Conservation (phyloP, 2,113 vertebrate genomes). For the Tilapia sparmanii region DNA sequence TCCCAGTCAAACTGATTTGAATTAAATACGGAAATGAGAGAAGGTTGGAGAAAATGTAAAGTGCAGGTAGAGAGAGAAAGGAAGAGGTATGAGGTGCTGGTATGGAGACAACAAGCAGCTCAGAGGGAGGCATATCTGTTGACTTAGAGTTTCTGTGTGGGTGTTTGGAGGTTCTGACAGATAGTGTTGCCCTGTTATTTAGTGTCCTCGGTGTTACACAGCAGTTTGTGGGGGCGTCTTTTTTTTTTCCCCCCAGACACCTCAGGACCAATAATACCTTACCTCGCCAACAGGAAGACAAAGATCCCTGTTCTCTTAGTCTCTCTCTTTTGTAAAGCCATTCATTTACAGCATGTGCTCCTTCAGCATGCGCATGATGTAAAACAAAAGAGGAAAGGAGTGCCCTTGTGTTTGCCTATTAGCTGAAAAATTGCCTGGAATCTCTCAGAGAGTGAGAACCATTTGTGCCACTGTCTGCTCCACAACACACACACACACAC, state of each 20-base stretch:
- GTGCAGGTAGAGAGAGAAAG: neutral
- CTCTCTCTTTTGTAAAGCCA: neutral
- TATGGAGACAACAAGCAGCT: neutral
- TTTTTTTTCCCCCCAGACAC: neutral
- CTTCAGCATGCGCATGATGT: neutral
- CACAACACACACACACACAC: neutral
- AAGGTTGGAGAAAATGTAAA: neutral
- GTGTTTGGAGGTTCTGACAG: slow-evolving; percentile 38
- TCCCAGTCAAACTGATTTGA: neutral
- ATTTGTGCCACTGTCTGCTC: slow-evolving; percentile 8
- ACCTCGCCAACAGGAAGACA: slow-evolving; percentile 4
- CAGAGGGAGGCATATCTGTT: neutral
- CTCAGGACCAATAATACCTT: slow-evolving; percentile 18
- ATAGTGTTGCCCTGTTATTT: slow-evolving; percentile 46
- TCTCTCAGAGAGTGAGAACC: slow-evolving; percentile 1
- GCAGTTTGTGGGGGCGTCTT: slow-evolving; percentile 12
- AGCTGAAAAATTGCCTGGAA: slow-evolving; percentile 5
- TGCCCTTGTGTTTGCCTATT: neutral
- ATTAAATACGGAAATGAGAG: neutral
- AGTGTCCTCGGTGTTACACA: slow-evolving; percentile 28
- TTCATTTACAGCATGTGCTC: neutral
- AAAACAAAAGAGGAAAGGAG: neutral
- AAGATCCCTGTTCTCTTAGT: neutral
- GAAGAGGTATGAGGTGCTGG: neutral
- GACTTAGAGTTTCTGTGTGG: slow-evolving; percentile 11